These are phyloP conservation scores for Scylla paramamosain DNA, from an alignment of 1,140 invertebrate genomes.

Conservation along the genomic window DNA sequence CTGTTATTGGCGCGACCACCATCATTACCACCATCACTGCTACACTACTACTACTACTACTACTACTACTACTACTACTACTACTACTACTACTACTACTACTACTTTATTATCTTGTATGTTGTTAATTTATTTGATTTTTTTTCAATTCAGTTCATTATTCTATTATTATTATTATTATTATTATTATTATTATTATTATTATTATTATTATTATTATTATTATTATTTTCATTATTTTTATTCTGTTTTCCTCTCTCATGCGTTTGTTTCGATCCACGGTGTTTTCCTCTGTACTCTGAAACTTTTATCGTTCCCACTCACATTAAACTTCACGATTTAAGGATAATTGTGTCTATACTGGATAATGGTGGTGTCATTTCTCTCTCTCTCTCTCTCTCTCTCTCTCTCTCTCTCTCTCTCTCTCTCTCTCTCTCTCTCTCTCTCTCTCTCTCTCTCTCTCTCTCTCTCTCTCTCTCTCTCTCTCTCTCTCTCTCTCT, in stretches of 20 bases:
- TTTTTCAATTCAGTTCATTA: not conserved
- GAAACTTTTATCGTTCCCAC: too few species aligned
- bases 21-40: not conserved
- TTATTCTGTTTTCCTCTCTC: too few species aligned
- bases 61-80: slow-evolving; percentile 7
- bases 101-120: not conserved
- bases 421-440: not conserved
- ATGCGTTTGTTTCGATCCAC: too few species aligned
- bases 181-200: too few species aligned
- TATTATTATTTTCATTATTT: too few species aligned
- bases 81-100: not conserved
- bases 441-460: not conserved
- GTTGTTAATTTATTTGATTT: not conserved
- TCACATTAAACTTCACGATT: too few species aligned
- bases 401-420: too few species aligned
- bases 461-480: slow-evolving; percentile 48
- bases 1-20: not conserved
- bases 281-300: too few species aligned
- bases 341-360: too few species aligned
- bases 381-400: not conserved
- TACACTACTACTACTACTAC: slow-evolving; percentile 23
- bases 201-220: too few species aligned
- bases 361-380: too few species aligned
- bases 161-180: too few species aligned
- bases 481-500: slow-evolving; percentile 48